A percentile compares a stretch with the other conserved stretches of the same genome.
Evolutionary conservation across 1,140 invertebrate genomes (phyloP).

Genomic region (Sinonovacula constricta): DNA sequence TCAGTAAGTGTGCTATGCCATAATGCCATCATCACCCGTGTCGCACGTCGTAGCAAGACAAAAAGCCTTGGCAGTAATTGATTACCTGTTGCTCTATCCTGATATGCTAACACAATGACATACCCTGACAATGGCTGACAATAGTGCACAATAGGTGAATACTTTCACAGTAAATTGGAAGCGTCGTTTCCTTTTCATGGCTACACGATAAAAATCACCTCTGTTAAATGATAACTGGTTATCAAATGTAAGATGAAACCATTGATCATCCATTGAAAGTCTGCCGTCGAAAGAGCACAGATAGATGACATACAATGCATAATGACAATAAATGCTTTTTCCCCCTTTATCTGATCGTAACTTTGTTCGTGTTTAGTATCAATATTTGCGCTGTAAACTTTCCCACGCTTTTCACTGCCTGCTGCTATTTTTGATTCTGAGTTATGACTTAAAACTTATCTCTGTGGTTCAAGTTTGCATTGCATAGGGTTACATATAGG

Average conservation of each 20-base stretch:
- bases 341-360: slow-evolving; percentile 35
- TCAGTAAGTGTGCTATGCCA: no score
- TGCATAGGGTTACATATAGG: slow-evolving; percentile 41
- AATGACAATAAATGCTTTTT: slow-evolving; percentile 49
- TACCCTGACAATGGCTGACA: no score
- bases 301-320: slow-evolving; percentile 32
- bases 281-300: neutral
- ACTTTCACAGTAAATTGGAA: neutral
- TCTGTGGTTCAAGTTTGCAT: slow-evolving; percentile 32
- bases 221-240: slow-evolving; percentile 34
- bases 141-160: no score
- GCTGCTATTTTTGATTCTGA: slow-evolving; percentile 51
- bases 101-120: no score
- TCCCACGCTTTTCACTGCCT: slow-evolving; percentile 38
- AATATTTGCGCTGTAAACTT: slow-evolving; percentile 48
- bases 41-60: no score
- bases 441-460: slow-evolving; percentile 46
- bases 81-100: no score
- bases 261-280: slow-evolving; percentile 7
- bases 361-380: slow-evolving; percentile 32
- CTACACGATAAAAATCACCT: neutral
- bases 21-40: no score
- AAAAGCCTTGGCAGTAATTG: no score
- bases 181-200: slow-evolving; percentile 12
- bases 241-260: slow-evolving; percentile 21